A percentile compares a stretch with the other conserved stretches of the same genome.
phyloP scores from a whole-genome alignment of 1,140 invertebrate genomes.

The Bombus ignitus region DNA sequence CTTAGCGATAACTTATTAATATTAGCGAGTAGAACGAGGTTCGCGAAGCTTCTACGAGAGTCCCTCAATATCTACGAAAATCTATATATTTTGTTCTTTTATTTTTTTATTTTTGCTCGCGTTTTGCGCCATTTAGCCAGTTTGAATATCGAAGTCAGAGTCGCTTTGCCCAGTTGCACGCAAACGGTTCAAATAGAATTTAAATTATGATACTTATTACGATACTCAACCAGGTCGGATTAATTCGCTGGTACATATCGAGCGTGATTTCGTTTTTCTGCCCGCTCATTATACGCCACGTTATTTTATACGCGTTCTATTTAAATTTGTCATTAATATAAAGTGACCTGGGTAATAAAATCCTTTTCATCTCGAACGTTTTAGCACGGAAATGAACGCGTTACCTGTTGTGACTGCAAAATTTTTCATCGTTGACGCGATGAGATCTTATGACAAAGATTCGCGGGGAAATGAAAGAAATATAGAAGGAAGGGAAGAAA shows the following conservation, averaged over 20 bases:
- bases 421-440: not conserved
- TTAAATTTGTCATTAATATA: conserved; percentile 38
- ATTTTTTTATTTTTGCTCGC: not conserved
- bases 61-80: not conserved
- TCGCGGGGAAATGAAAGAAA: not conserved
- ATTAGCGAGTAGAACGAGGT: not conserved
- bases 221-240: conserved; percentile 19
- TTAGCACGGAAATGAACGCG: not conserved
- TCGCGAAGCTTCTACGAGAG: not conserved
- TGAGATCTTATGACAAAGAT: not conserved
- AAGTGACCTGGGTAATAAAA: not conserved
- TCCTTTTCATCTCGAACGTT: not conserved
- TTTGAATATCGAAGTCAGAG: conserved; percentile 15
- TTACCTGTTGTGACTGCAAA: not conserved
- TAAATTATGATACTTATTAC: conserved; percentile 33
- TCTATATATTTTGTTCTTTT: not conserved
- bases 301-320: conserved; percentile 15
- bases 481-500: not conserved
- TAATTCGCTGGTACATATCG: conserved; percentile 11
- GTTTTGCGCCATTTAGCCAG: not conserved
- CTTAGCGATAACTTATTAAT: not conserved
- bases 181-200: conserved; percentile 31
- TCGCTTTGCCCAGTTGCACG: not conserved
- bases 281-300: not conserved
- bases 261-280: not conserved